A percentile compares a stretch with the other conserved stretches of the same genome.
Evolutionary conservation across 2,888 invertebrate species (phyloP).

Genomic region (Brenthis hecate): DNA sequence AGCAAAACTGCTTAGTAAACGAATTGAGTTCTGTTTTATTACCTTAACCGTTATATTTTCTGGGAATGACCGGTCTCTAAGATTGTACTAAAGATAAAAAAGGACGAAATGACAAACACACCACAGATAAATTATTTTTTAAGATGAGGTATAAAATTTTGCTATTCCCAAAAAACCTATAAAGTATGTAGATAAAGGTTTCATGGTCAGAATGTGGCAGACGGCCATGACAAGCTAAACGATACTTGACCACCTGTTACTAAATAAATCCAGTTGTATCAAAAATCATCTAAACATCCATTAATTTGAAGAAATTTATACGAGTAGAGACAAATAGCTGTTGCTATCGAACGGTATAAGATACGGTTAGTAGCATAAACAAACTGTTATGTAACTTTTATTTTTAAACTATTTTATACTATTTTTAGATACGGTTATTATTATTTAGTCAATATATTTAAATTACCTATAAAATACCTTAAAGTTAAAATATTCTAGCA

Average conservation of each 20-base stretch:
- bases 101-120: conserved; percentile 41
- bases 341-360: conserved; percentile 46
- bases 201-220: conserved; percentile 43
- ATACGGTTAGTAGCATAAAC: conserved; percentile 47
- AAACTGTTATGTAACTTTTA: too few species aligned
- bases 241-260: conserved; percentile 74
- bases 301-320: conserved; percentile 78
- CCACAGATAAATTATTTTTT: conserved; percentile 39
- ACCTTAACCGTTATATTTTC: conserved; percentile 46
- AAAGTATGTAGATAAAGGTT: conserved; percentile 39
- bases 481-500: too few species aligned
- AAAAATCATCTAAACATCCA: conserved; percentile 66
- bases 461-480: too few species aligned
- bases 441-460: neutral
- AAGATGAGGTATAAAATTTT: conserved; percentile 48
- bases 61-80: conserved; percentile 48
- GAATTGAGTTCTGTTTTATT: conserved; percentile 35
- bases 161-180: conserved; percentile 44
- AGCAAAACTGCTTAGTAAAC: conserved; percentile 38
- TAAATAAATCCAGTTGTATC: conserved; percentile 66
- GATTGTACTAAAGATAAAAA: conserved; percentile 51
- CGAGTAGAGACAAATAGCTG: conserved; percentile 66
- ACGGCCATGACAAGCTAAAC: conserved; percentile 57
- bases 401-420: too few species aligned
- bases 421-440: too few species aligned